Conservation (phyloP, 2,888 invertebrate species). For the Tetranychus piercei region DNA sequence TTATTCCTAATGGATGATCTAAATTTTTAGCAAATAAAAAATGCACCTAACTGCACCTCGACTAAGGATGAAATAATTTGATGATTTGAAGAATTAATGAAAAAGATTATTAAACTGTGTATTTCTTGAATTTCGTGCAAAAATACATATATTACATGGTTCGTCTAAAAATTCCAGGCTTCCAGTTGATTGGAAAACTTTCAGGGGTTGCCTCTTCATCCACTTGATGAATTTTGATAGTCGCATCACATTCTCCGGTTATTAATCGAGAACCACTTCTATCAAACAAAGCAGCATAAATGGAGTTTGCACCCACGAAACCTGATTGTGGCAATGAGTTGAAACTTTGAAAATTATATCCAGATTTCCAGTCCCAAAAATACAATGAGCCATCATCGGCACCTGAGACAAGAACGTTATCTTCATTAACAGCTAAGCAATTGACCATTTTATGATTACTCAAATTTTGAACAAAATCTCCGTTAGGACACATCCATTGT, state of each 20-base stretch:
- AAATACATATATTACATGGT: background rate
- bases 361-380: constrained; percentile 97
- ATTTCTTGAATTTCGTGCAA: no score
- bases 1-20: background rate
- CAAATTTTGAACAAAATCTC: constrained; percentile 87
- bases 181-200: constrained; percentile 88
- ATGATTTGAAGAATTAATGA: no score
- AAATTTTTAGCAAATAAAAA: no score
- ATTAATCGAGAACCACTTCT: constrained; percentile 82
- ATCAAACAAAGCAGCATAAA: constrained; percentile 88
- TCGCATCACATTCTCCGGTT: constrained; percentile 95
- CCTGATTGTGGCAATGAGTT: constrained; percentile 90
- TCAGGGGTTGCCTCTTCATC: constrained; percentile 63
- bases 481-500: constrained; percentile 96
- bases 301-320: constrained; percentile 97
- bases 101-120: no score
- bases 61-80: no score
- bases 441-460: constrained; percentile 95
- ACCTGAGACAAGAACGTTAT: constrained; percentile 88
- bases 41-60: no score
- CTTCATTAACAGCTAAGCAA: constrained; percentile 80
- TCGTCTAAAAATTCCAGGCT: constrained; percentile 55
- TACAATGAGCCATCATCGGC: constrained; percentile 94
- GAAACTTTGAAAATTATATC: constrained; percentile 85
- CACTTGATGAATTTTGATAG: constrained; percentile 94